Conservation (phyloP, 2,797 vertebrate genomes). For the Siniperca undulata region DNA sequence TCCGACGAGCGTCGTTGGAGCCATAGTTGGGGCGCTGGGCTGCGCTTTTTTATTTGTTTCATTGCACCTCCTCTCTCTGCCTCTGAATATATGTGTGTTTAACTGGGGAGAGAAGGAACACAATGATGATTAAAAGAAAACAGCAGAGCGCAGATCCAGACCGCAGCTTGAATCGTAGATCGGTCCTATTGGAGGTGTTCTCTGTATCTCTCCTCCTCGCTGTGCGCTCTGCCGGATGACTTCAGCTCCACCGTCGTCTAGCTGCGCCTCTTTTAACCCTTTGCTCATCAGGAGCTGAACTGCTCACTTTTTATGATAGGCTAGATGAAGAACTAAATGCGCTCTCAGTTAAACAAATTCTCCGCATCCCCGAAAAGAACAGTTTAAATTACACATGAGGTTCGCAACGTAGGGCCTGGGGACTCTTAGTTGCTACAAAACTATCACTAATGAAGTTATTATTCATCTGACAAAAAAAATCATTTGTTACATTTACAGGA, state of each 20-base stretch:
- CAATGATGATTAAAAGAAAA: background rate
- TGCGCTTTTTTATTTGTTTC: constrained; percentile 41
- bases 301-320: background rate
- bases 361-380: background rate
- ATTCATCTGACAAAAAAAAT: background rate
- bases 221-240: constrained; percentile 77
- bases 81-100: background rate
- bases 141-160: constrained; percentile 4
- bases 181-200: constrained; percentile 59
- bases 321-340: constrained; percentile 8
- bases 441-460: accelerated
- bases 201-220: constrained; percentile 57
- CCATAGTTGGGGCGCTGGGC: constrained; percentile 60
- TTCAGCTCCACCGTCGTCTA: constrained; percentile 72
- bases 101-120: background rate
- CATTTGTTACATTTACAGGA: accelerated
- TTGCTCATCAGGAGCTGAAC: constrained; percentile 56
- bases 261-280: constrained; percentile 85
- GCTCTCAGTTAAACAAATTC: background rate
- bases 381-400: background rate
- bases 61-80: constrained; percentile 23
- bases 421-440: background rate
- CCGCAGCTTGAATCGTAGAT: constrained; percentile 29
- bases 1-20: constrained; percentile 51
- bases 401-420: no score